These are phyloP conservation scores for Acleris sparsana DNA, from an alignment of 2,888 invertebrate genomes.

Conservation along the genomic window DNA sequence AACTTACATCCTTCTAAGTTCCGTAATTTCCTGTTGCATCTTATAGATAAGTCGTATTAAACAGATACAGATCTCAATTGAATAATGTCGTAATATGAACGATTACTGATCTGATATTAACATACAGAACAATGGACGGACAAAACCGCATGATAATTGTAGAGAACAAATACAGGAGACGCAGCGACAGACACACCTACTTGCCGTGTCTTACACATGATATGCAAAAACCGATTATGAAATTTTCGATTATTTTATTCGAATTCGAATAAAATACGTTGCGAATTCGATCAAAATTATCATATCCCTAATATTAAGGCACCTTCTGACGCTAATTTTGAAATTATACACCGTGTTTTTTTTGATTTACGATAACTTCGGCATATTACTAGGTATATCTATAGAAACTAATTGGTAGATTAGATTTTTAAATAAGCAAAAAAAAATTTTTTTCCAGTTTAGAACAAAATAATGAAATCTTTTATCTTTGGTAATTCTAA, in stretches of 20 bases:
- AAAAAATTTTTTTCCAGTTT: too few relatives aligned
- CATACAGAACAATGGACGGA: slow-evolving; percentile 48
- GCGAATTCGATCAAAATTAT: too few relatives aligned
- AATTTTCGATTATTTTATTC: not conserved
- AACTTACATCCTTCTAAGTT: slow-evolving; percentile 38
- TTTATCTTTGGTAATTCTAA: too few relatives aligned
- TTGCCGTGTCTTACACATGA: slow-evolving; percentile 16
- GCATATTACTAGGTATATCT: too few relatives aligned
- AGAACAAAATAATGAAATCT: too few relatives aligned
- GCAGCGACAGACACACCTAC: slow-evolving; percentile 25
- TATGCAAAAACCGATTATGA: slow-evolving; percentile 17
- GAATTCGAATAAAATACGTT: too few relatives aligned
- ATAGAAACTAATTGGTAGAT: too few relatives aligned
- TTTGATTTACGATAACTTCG: too few relatives aligned
- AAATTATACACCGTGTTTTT: too few relatives aligned
- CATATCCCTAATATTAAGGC: not conserved
- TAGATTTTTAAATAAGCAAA: too few relatives aligned
- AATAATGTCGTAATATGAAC: slow-evolving; percentile 45
- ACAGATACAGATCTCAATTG: slow-evolving; percentile 50
- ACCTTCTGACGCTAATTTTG: not conserved
- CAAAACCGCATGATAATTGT: slow-evolving; percentile 41
- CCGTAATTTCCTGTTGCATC: slow-evolving; percentile 62
- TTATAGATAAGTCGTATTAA: slow-evolving; percentile 41
- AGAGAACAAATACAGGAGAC: slow-evolving; percentile 28
- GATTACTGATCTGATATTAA: slow-evolving; percentile 47